Percentiles rank a stretch among this genome's conserved stretches.
Conservation (phyloP, 2,797 vertebrate genomes). For the Oreochromis grahami region DNA sequence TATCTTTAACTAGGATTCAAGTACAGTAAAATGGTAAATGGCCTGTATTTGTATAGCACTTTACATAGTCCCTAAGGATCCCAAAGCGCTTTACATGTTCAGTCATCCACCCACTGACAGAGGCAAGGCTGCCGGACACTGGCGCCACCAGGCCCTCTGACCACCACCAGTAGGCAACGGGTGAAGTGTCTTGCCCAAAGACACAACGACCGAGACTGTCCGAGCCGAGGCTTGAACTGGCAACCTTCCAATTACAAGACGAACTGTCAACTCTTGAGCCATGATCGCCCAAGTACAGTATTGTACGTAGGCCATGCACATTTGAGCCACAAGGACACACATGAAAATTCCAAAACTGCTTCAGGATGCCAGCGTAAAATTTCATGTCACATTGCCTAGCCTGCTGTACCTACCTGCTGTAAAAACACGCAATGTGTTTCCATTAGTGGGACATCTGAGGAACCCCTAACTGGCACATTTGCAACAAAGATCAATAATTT, state of each 20-base stretch:
- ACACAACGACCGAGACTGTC: no score
- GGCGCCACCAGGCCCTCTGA: no score
- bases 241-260: no score
- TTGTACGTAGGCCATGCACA: background rate
- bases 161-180: no score
- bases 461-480: background rate
- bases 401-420: background rate
- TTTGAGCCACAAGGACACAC: background rate
- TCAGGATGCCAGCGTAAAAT: background rate
- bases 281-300: background rate
- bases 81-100: no score
- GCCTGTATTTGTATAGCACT: no score
- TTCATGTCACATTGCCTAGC: rapidly evolving
- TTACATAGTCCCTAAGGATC: no score
- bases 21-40: background rate
- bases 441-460: background rate
- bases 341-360: background rate
- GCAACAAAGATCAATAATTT: background rate
- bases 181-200: no score
- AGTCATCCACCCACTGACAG: no score
- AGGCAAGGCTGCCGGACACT: no score
- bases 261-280: no score
- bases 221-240: no score
- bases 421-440: background rate
- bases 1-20: background rate